Evolutionary conservation across 1,140 invertebrate species (phyloP), one percentile per base, ranked within the genome.

Genomic region (Papilio xuthus): DNA sequence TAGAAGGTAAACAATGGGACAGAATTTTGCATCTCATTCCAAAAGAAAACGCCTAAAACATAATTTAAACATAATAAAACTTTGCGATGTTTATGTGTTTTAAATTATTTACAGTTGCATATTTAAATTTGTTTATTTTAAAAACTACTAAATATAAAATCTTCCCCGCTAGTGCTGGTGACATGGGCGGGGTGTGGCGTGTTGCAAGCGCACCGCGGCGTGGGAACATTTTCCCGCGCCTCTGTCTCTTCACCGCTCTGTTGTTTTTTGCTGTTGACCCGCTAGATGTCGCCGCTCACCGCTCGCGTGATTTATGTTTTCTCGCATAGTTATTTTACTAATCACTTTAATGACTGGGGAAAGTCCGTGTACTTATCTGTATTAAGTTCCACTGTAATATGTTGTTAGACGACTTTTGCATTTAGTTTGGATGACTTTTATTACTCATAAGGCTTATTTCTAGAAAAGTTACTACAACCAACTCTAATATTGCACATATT

Each of bases 161-260:
- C 2, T 60, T 26, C 20, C 9, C 56, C 56, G 56, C 56, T 26
- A 26, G 2, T n/a, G 56, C 9, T 26, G 2, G 20, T 60, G 20
- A 26, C 56, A 60, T 60, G 20, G 23, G 56, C 56, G 1, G 20
- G 0, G 20, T 26, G 2, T 13, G 56, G 20, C 56, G 56, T 60
- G 56, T 53, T 20, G 44, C 8, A 20, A 23, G 23, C 56, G 56
- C 56, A 20, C 56, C 56, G 56, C 56, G 2, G 23, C 56, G 56
- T 56, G 53, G 53, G 53, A 56, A 56, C 53, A 56, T 18, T 56
- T 56, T 56, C 53, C 53, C n/a, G 53, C 53, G 53, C n/a, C n/a
- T 56, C 53, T 56, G 53, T n/a, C n/a, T 20, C n/a, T 23, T 15
- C 9, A 56, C 53, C 20, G n/a, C 20, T 56, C 53, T 20, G 23